phyloP scores from a whole-genome alignment of 2,888 invertebrate genomes.

The Allophyes oxyacanthae region DNA sequence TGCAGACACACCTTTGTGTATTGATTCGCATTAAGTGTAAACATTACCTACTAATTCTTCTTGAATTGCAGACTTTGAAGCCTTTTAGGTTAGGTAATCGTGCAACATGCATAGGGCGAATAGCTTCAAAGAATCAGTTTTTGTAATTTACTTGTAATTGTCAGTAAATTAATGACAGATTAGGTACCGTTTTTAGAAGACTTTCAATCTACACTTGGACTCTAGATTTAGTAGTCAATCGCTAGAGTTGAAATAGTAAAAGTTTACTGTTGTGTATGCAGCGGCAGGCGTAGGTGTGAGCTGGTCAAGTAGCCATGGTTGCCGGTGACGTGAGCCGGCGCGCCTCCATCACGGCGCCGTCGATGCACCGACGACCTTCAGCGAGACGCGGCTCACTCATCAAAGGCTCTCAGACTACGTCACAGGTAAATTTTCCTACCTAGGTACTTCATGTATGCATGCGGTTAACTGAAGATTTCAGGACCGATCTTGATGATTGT shows the following conservation, averaged over 20 bases:
- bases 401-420: constrained; percentile 86
- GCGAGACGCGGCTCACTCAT: constrained; percentile 89
- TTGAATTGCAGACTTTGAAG: constrained; percentile 5
- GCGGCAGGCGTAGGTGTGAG: constrained; percentile 40
- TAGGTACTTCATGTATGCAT: too few species aligned
- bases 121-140: too few species aligned
- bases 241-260: too few species aligned
- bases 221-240: too few species aligned
- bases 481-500: background rate
- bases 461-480: too few species aligned
- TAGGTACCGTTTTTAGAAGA: too few species aligned
- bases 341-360: constrained; percentile 86
- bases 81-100: constrained; percentile 11
- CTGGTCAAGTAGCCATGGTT: constrained; percentile 70
- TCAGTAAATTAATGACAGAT: too few species aligned
- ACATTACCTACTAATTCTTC: constrained; percentile 14
- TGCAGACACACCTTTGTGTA: constrained; percentile 39
- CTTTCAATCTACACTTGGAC: too few species aligned
- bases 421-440: constrained; percentile 70
- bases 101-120: background rate
- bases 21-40: constrained; percentile 20
- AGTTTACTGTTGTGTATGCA: constrained; percentile 58
- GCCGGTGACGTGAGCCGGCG: constrained; percentile 87
- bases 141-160: too few species aligned
- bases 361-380: constrained; percentile 88